Percentiles rank a stretch among this genome's conserved stretches.
These are phyloP conservation scores for Leptinotarsa haldemani DNA, from an alignment of 2,888 invertebrate species.

Conservation along the genomic window DNA sequence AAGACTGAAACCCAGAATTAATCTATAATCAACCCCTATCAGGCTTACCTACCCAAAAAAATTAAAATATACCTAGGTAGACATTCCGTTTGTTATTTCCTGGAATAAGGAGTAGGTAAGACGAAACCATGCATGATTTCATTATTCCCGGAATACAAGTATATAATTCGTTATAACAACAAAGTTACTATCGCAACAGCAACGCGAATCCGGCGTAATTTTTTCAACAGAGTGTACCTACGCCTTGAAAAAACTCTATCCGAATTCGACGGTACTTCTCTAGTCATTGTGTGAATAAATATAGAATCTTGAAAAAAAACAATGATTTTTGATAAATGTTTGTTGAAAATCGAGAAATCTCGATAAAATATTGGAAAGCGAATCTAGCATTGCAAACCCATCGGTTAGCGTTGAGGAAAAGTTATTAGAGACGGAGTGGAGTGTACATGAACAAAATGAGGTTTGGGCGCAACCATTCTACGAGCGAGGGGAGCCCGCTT, in stretches of 20 bases:
- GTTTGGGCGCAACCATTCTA: conserved; percentile 67
- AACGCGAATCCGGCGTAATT: not conserved
- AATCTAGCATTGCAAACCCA: conserved; percentile 50
- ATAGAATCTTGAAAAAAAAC: not conserved
- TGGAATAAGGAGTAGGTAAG: too few species aligned
- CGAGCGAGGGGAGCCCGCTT: conserved; percentile 62
- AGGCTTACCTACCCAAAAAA: too few species aligned
- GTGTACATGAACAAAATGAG: conserved; percentile 67
- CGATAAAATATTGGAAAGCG: conserved; percentile 42
- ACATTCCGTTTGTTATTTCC: too few species aligned
- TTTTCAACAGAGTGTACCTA: not conserved
- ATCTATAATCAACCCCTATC: too few species aligned
- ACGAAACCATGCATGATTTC: not conserved
- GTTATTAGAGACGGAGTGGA: conserved; percentile 60
- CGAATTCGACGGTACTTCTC: not conserved
- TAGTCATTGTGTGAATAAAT: not conserved
- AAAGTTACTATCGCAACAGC: not conserved
- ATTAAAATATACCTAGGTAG: too few species aligned
- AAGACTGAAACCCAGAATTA: too few species aligned
- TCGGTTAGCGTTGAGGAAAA: conserved; percentile 62
- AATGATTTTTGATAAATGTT: not conserved
- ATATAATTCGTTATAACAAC: not conserved
- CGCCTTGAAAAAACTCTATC: not conserved
- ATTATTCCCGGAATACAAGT: not conserved
- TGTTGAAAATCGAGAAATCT: conserved; percentile 36